Conservation (phyloP, 2,113 vertebrate genomes). For the Hippocampus barbouri region DNA sequence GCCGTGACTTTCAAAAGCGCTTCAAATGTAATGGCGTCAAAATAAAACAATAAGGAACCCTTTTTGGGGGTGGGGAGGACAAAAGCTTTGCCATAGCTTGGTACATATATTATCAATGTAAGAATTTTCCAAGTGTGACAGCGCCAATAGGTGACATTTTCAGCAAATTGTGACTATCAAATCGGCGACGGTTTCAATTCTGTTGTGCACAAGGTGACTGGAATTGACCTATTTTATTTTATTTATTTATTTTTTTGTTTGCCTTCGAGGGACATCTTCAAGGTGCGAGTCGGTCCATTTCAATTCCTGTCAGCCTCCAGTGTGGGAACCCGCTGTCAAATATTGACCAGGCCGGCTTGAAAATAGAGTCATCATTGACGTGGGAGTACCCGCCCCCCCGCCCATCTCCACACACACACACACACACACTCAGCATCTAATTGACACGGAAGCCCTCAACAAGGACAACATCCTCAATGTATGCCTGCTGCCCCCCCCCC, state of each 20-base stretch:
- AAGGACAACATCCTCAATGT: slow-evolving; percentile 37
- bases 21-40: too few relatives aligned
- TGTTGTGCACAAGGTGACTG: background rate
- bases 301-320: slow-evolving; percentile 34
- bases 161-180: background rate
- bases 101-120: too few relatives aligned
- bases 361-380: slow-evolving; percentile 63
- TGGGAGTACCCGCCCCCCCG: slow-evolving; percentile 45
- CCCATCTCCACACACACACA: background rate
- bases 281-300: background rate
- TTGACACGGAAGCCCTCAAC: slow-evolving; percentile 50
- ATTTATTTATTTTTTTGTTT: background rate
- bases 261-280: background rate
- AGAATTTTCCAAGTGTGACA: background rate
- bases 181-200: background rate
- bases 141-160: background rate
- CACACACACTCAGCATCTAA: slow-evolving; percentile 28
- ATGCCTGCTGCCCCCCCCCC: slow-evolving; percentile 18
- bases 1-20: too few relatives aligned
- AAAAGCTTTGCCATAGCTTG: too few relatives aligned
- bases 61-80: too few relatives aligned
- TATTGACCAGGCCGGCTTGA: slow-evolving; percentile 62
- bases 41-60: too few relatives aligned
- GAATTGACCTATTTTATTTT: background rate
- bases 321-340: slow-evolving; percentile 39